Base-by-base conservation (phyloP, 2,888 invertebrate genomes). In the Apamea crenata region DNA sequence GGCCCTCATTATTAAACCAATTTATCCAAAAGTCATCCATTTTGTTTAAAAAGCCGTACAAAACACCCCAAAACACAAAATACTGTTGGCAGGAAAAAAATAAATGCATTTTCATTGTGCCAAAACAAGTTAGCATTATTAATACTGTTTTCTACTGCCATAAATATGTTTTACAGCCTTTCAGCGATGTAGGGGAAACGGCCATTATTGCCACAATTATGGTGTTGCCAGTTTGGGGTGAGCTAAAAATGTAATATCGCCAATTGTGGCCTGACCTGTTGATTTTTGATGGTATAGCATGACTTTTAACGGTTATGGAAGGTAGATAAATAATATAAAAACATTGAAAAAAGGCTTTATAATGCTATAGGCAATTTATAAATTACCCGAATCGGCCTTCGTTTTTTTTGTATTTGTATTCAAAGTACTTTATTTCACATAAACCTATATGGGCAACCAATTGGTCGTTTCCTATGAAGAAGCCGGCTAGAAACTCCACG, bases 161-260 rank as follows among this genome's bases (percentile, higher is more conserved):
- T 89, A 90, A 91, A 91, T 86, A 89, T 82, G 71, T 86, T 88
- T 90, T 86, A 89, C 80, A 79, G 73, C 74, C 79, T 82, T 85
- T 81, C 81, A 78, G 75, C 80, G 67, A 79, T 86, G 83, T 76
- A 72, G 79, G 73, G 89, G 83, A 88, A 90, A 81, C 79, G 67
- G 78, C 83, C 70, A 84, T 89, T 88, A 89, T 87, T 75, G 81
- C 75, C 36, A 71, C 87, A 85, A 88, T 90, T 86, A 90, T 73
- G 83, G 74, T 53, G 70, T 74, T 81, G 75, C 85, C 83, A 84
- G 85, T 83, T 78, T 79, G 69, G 76, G 76, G 78, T 71, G 59
- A 18, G 71, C 80, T 83, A 69, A 84, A 83, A 83, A 76, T 84
- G 65, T 83, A 74, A 71, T 74, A 81, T 70, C 56, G 79, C 66